These are phyloP conservation scores for Leptocoma aspasia DNA, from an alignment of 2,113 vertebrate species.

Conservation along the genomic window DNA sequence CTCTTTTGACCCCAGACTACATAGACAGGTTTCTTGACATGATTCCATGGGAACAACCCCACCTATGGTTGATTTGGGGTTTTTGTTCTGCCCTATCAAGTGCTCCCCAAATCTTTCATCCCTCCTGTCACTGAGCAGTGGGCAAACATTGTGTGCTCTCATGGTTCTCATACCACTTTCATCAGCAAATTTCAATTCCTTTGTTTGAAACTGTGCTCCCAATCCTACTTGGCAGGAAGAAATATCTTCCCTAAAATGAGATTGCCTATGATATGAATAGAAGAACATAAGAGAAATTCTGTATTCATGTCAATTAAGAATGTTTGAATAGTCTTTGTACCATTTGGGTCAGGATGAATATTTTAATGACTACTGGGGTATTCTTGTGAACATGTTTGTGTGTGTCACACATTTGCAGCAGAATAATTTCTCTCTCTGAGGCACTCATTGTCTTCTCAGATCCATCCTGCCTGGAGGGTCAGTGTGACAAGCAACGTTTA, in stretches of 20 bases:
- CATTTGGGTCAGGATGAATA: background rate
- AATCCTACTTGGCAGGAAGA: background rate
- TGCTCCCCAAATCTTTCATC: rapidly evolving
- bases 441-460: background rate
- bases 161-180: background rate
- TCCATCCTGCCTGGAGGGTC: background rate
- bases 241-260: background rate
- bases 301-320: background rate
- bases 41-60: background rate
- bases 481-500: rapidly evolving
- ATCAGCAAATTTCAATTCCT: background rate
- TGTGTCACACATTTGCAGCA: background rate
- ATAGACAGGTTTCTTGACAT: background rate
- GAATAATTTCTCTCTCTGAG: background rate
- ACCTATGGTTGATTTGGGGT: background rate
- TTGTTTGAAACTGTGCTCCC: background rate
- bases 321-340: background rate
- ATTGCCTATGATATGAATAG: background rate
- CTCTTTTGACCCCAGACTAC: background rate
- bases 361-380: background rate
- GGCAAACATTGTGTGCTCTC: background rate
- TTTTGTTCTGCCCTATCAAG: background rate
- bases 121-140: background rate
- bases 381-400: background rate
- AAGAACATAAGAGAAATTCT: background rate